Conservation (phyloP, 2,113 vertebrate genomes). For the Saguinus midas region DNA sequence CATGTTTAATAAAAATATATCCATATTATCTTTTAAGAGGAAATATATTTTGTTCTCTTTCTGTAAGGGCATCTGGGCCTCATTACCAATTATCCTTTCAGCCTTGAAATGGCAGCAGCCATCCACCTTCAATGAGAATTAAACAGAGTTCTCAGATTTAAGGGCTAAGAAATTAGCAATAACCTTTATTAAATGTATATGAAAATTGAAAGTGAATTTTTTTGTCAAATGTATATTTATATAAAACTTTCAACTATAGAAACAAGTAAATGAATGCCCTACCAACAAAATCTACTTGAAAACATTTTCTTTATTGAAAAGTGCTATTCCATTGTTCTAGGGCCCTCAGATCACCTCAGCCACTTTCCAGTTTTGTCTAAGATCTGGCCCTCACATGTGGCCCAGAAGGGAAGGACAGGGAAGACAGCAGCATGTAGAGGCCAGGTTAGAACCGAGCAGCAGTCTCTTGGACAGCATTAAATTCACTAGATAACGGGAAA, state of each 20-base stretch:
- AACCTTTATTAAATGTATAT: no score
- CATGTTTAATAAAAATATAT: neutral
- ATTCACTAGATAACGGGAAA: neutral
- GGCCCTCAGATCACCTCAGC: neutral
- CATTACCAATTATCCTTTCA: conserved; percentile 28
- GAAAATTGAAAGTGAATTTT: no score
- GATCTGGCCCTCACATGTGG: accelerated
- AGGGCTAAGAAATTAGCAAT: neutral
- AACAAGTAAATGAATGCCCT: neutral
- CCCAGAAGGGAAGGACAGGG: neutral
- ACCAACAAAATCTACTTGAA: neutral
- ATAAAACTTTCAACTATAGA: neutral
- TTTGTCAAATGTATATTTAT: no score
- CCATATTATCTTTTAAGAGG: neutral
- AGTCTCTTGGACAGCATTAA: neutral
- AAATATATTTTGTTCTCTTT: neutral
- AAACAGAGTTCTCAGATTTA: conserved; percentile 27
- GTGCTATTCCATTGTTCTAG: neutral
- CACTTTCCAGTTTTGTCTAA: neutral
- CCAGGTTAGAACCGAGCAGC: neutral
- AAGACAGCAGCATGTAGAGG: no score
- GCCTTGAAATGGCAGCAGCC: neutral
- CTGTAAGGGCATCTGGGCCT: neutral
- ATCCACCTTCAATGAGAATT: neutral
- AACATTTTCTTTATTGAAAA: neutral